A percentile compares a stretch with the other conserved stretches of the same genome.
phyloP scores from a whole-genome alignment of 2,888 invertebrate genomes.

The Rhopalosiphum nymphaeae region DNA sequence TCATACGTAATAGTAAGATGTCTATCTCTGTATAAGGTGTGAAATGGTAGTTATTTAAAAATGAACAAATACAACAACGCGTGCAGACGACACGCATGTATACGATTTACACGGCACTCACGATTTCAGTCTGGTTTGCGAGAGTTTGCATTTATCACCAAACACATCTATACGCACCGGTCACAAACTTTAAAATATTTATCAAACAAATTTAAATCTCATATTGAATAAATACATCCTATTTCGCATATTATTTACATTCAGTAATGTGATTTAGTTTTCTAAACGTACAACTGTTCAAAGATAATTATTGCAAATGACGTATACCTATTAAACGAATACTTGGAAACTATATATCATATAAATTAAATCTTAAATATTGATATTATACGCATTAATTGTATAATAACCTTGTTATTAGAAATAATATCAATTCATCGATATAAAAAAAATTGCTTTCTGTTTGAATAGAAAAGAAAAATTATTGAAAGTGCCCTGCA shows the following conservation, averaged over 20 bases:
- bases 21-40: conserved; percentile 43
- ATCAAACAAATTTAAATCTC: background rate
- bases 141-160: background rate
- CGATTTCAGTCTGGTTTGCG: conserved; percentile 32
- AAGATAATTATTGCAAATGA: background rate
- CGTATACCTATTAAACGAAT: background rate
- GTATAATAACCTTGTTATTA: background rate
- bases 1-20: conserved; percentile 28
- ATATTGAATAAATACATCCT: background rate
- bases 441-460: background rate
- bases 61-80: conserved; percentile 24
- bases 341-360: background rate
- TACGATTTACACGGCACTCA: conserved; percentile 55
- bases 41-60: conserved; percentile 51
- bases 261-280: background rate
- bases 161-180: conserved; percentile 32
- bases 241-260: background rate
- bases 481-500: background rate
- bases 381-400: background rate
- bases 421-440: background rate
- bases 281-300: background rate
- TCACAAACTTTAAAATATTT: background rate
- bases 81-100: conserved; percentile 42
- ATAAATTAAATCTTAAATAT: background rate
- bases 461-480: background rate